Base-by-base conservation (phyloP, 1,140 invertebrate genomes). In the Antheraea pernyi region DNA sequence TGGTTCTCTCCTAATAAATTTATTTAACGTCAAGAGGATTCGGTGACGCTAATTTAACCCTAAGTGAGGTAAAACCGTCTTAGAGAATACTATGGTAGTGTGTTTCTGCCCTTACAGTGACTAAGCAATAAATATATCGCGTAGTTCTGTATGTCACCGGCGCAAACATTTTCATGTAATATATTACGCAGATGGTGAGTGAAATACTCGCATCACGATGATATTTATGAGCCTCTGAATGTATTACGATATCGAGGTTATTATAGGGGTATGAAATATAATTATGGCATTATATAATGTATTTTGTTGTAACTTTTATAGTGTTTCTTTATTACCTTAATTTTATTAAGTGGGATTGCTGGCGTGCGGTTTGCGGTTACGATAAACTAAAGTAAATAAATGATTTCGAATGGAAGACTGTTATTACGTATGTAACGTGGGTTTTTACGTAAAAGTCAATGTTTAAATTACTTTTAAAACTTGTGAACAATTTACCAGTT, bases 11-110 rank as follows among this genome's bases (percentile, higher is more conserved):
- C 77, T 86, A 83, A 53, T 53, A 53, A 53, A 88, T 88, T 85
- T 82, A 86, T 82, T 83, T 85, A 84, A 72, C 78, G 78, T 78
- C 79, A 76, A 79, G 70, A 78, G 75, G 74, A 83, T 80, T 77
- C 75, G 78, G 78, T 85, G 81, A 83, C 81, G 73, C 74, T 80
- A 84, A 83, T 84, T 85, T 84, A 82, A 86, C 84, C 82, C 78
- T 80, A 80, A 79, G 74, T 84, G 77, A 81, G 84, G 85, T 84
- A 82, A 79, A 80, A 77, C 73, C 76, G 77, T 76, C 81, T 80
- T 78, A 58, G 74, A 78, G 74, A 73, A 75, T 75, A 72, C 71
- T 53, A 6, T 53, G 46, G 46, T 53, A 53, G 46, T 74, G 73
- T 73, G 69, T 71, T 63, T 39, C 8, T 19, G 69, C 30, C 59